Conservation (phyloP, 2,888 invertebrate genomes). For the Alcis repandata region DNA sequence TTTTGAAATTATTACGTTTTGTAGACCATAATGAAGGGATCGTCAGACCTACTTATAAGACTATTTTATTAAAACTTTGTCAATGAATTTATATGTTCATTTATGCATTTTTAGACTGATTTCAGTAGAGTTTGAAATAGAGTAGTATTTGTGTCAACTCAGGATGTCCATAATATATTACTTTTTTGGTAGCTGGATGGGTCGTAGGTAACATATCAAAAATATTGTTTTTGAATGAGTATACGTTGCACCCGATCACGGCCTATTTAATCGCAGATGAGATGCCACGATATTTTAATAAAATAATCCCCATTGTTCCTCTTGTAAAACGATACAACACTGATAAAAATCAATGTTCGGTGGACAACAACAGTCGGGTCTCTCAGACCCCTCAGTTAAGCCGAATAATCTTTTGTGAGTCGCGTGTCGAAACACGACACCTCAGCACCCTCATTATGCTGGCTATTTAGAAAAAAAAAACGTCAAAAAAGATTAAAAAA, state of each 20-base stretch:
- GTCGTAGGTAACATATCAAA: not conserved
- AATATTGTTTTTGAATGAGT: not conserved
- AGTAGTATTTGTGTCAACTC: too few relatives aligned
- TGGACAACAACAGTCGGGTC: conserved; percentile 68
- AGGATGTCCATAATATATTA: too few relatives aligned
- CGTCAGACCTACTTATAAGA: too few relatives aligned
- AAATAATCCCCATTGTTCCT: conserved; percentile 56
- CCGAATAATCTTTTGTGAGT: conserved; percentile 63
- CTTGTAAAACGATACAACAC: conserved; percentile 72
- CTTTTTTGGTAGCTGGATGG: too few relatives aligned
- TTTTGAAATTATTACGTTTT: too few relatives aligned
- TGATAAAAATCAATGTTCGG: conserved; percentile 74
- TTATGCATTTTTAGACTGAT: too few relatives aligned
- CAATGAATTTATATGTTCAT: too few relatives aligned
- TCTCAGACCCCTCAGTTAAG: conserved; percentile 64
- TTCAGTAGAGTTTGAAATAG: too few relatives aligned
- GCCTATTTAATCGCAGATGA: conserved; percentile 23
- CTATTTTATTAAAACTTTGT: too few relatives aligned
- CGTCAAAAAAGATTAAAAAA: conserved; percentile 46
- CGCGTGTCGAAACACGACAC: conserved; percentile 79
- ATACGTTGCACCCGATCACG: not conserved
- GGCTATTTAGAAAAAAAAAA: conserved; percentile 60
- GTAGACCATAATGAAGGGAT: too few relatives aligned
- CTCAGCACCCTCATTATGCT: conserved; percentile 71
- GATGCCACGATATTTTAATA: conserved; percentile 40